Conservation (phyloP, 2,797 vertebrate species). For the Cichlasoma orientale region DNA sequence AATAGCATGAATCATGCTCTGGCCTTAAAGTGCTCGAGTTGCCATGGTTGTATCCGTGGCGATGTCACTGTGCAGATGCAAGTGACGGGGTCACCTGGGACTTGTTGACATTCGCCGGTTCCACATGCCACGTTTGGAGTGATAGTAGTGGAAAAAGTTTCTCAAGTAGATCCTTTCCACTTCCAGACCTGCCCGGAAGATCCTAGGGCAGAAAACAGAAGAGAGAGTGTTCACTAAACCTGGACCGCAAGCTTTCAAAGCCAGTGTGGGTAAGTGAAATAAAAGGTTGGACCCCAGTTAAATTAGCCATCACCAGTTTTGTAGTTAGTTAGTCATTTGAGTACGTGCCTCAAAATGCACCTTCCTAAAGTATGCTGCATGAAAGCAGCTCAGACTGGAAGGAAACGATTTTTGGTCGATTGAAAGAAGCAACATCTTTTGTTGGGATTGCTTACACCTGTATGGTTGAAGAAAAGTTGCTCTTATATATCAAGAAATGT, state of each 20-base stretch:
- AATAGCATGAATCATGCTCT: neutral
- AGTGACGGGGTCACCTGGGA: constrained; percentile 43
- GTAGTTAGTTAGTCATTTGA: too few species aligned
- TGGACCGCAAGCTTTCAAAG: neutral
- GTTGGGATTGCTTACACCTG: neutral
- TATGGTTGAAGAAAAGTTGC: neutral
- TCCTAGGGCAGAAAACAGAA: constrained; percentile 74
- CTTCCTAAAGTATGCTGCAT: too few species aligned
- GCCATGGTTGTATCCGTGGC: constrained; percentile 23
- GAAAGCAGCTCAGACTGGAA: neutral
- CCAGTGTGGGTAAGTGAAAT: too few species aligned
- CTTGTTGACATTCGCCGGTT: constrained; percentile 75
- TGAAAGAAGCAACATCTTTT: neutral
- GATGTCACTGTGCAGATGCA: constrained; percentile 21
- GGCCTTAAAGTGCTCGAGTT: constrained; percentile 67
- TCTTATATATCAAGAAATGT: accelerated
- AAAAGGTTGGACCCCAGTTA: too few species aligned
- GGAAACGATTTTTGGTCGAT: accelerated
- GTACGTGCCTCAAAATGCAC: too few species aligned
- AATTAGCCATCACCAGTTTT: too few species aligned
- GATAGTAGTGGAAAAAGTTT: constrained; percentile 93
- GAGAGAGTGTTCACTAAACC: neutral
- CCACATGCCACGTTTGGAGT: constrained; percentile 98
- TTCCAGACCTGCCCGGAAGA: constrained; percentile 90
- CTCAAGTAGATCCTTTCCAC: constrained; percentile 92